Percentiles rank a stretch among this genome's conserved stretches.
These are phyloP conservation scores for Halocynthia aurantium DNA, from an alignment of 23 tunicate species.

Conservation along the genomic window DNA sequence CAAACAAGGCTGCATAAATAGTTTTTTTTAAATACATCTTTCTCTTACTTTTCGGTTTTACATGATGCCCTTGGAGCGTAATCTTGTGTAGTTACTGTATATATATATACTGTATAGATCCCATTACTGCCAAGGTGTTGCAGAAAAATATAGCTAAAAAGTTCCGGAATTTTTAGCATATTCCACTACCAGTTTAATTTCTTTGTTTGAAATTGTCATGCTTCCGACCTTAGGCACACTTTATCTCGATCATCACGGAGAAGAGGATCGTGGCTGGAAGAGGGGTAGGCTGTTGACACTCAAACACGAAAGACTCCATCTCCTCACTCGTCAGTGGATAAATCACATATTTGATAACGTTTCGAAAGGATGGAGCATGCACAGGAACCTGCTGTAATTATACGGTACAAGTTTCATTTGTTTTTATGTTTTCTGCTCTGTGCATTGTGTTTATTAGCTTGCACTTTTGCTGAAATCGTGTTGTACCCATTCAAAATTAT, in stretches of 20 bases:
- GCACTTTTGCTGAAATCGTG: background rate
- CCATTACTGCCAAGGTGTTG: no score
- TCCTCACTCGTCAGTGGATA: slow-evolving; percentile 70
- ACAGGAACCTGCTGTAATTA: slow-evolving; percentile 28
- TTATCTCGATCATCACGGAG: slow-evolving; percentile 86
- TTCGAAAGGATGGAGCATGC: slow-evolving; percentile 52
- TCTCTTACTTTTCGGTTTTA: no score
- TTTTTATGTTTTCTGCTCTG: background rate
- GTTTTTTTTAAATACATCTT: no score
- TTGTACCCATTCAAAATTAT: background rate
- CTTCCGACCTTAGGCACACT: slow-evolving; percentile 35
- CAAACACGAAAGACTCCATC: slow-evolving; percentile 41
- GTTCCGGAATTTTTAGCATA: background rate
- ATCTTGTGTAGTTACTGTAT: no score
- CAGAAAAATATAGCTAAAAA: no score
- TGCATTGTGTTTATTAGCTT: background rate
- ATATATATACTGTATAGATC: no score
- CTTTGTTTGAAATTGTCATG: no score
- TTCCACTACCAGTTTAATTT: no score
- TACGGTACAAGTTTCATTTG: background rate
- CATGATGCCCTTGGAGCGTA: no score
- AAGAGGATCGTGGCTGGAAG: slow-evolving; percentile 88
- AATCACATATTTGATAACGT: slow-evolving; percentile 71
- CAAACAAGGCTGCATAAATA: no score
- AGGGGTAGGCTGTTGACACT: slow-evolving; percentile 85